Base-by-base conservation (phyloP, 2,113 vertebrate genomes). In the Junco hyemalis region DNA sequence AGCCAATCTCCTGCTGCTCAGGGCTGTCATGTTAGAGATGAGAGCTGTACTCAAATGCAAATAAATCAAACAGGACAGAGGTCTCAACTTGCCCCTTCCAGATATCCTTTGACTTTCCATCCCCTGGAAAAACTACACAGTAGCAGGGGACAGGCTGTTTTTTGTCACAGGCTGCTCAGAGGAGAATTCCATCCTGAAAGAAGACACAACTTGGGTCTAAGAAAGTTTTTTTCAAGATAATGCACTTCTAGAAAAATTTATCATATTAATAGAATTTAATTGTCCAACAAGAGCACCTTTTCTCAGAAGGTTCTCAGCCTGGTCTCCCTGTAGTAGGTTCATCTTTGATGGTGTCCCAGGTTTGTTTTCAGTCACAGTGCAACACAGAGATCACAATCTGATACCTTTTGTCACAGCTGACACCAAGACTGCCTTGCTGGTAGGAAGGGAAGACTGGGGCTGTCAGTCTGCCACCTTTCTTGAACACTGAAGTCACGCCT, bases 381-480 rank as follows among this genome's bases (percentile, higher is more conserved):
- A 86, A 95, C 83, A 90, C 31, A 53, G 77, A 73, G 86, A 71
- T 95, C 83, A 93, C 36, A 70, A 90, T 70, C 33, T 20, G 69
- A 92, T 86, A 57, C 57, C 56, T 84, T 93, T 92, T 92, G 91
- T 95, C 92, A 91, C 7, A 84, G 93, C 72, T 96, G 92, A 95
- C 94, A 93, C 69, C 36, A 71, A 66, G 78, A 89, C 47, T 92
- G 83, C 51, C 72, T 78, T 14, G 11, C 60, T 88, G 86, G 40
- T 64, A 74, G 87, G 69, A 94, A 64, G 14, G 40, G 72, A 93
- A 92, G 82, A 81, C 40, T 33, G 5, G 51, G 53, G 60, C 76
- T 96, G 92, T 90, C 95, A 92, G 95, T 96, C 94, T 95, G 94
- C n/a, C 93, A 97, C 90, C 80, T 92, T 78, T 68, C 85, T 53